Conservation (phyloP, 2,797 vertebrate species). For the Rhynchonycteris naso region DNA sequence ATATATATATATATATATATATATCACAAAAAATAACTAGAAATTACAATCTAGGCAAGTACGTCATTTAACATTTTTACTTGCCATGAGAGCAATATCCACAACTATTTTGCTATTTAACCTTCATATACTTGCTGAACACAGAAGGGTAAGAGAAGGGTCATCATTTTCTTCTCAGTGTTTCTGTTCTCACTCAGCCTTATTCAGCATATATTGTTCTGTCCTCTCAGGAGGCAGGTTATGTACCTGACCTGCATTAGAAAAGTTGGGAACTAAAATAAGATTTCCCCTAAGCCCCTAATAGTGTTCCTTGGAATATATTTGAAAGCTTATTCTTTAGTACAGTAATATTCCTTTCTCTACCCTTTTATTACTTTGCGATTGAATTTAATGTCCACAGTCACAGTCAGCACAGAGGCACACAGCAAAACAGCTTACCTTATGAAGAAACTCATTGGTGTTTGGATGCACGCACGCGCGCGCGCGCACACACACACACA, state of each 20-base stretch:
- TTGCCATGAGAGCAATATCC: background rate
- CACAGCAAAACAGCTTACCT: background rate
- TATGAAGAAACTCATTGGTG: background rate
- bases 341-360: slow-evolving; percentile 63
- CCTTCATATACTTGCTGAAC: background rate
- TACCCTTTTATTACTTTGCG: slow-evolving; percentile 68
- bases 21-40: background rate
- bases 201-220: slow-evolving; percentile 18
- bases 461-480: background rate
- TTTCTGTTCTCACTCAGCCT: background rate
- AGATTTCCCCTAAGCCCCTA: slow-evolving; percentile 61
- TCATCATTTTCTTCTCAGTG: slow-evolving; percentile 25
- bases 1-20: background rate
- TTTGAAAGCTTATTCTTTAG: slow-evolving; percentile 72
- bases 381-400: slow-evolving; percentile 45
- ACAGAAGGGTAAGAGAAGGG: background rate
- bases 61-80: background rate
- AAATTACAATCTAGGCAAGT: background rate
- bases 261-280: slow-evolving; percentile 70
- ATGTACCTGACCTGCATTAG: slow-evolving; percentile 64
- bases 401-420: slow-evolving; percentile 41
- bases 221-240: slow-evolving; percentile 44
- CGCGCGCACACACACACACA: background rate
- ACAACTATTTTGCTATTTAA: background rate
- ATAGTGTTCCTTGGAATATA: slow-evolving; percentile 61